Percentiles rank a stretch among this genome's conserved stretches.
Conservation (phyloP, 2,113 vertebrate genomes). For the Tympanuchus pallidicinctus region DNA sequence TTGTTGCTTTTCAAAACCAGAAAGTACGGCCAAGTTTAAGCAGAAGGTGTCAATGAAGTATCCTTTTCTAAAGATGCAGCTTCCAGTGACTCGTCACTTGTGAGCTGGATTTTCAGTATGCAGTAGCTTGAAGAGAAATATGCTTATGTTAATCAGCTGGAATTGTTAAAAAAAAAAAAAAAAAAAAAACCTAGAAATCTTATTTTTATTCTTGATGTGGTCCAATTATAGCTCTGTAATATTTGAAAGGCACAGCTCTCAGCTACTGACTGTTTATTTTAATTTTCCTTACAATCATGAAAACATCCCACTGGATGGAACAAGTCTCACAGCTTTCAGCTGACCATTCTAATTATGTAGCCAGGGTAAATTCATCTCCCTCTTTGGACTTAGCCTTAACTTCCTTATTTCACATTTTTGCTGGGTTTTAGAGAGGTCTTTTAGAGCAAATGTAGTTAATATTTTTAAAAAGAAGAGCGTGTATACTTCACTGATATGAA, state of each 20-base stretch:
- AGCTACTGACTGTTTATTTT: not conserved
- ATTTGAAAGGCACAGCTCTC: not conserved
- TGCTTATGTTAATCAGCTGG: not conserved
- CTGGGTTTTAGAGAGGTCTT: not conserved
- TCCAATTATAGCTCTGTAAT: not conserved
- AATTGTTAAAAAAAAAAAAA: not conserved
- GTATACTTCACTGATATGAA: not conserved
- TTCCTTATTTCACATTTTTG: not conserved
- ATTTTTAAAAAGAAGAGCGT: not conserved
- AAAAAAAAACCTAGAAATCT: not conserved
- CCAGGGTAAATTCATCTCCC: not conserved
- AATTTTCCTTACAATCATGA: not conserved
- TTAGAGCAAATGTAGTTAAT: not conserved
- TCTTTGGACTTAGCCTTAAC: not conserved
- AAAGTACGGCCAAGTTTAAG: not conserved
- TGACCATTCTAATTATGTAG: not conserved
- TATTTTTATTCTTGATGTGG: not conserved
- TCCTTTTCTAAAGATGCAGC: not conserved
- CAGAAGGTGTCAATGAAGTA: not conserved
- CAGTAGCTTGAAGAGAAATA: not conserved
- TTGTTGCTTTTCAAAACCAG: not conserved
- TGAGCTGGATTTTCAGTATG: not conserved
- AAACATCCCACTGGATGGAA: not conserved
- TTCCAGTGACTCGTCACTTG: not conserved
- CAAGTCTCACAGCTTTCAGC: not conserved